phyloP scores from a whole-genome alignment of 2,797 vertebrate species.

The Psittacula echo region DNA sequence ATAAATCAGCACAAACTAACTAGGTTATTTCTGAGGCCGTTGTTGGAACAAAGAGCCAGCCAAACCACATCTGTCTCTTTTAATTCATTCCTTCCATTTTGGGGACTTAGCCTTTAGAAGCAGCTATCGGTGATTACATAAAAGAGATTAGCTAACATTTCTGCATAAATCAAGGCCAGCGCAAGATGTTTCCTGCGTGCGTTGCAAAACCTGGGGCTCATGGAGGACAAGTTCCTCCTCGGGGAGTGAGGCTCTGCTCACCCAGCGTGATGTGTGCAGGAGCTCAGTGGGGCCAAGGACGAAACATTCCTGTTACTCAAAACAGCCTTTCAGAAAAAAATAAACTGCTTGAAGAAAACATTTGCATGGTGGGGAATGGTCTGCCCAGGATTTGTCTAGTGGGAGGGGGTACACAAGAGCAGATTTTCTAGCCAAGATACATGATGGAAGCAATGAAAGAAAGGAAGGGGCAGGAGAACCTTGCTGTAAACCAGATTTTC shows the following conservation, averaged over 20 bases:
- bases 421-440: background rate
- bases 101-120: constrained; percentile 58
- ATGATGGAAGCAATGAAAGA: constrained; percentile 19
- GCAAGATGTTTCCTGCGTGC: constrained; percentile 71
- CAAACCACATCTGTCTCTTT: constrained; percentile 46
- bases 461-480: constrained; percentile 4
- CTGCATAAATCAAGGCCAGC: constrained; percentile 67
- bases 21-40: constrained; percentile 4
- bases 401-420: background rate
- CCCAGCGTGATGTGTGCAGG: background rate
- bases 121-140: constrained; percentile 72
- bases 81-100: constrained; percentile 52
- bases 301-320: background rate
- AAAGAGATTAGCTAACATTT: constrained; percentile 73
- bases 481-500: constrained; percentile 31
- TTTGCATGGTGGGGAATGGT: background rate
- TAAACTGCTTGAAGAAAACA: background rate
- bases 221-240: constrained; percentile 66
- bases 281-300: background rate
- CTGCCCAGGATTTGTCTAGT: background rate
- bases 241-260: background rate
- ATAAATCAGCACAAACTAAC: background rate
- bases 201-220: constrained; percentile 62
- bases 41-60: background rate
- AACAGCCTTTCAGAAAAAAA: background rate